Evolutionary conservation across 2,113 vertebrate genomes (phyloP), one percentile per base, ranked within the genome.

Genomic region (Corythoichthys haematopterus): DNA sequence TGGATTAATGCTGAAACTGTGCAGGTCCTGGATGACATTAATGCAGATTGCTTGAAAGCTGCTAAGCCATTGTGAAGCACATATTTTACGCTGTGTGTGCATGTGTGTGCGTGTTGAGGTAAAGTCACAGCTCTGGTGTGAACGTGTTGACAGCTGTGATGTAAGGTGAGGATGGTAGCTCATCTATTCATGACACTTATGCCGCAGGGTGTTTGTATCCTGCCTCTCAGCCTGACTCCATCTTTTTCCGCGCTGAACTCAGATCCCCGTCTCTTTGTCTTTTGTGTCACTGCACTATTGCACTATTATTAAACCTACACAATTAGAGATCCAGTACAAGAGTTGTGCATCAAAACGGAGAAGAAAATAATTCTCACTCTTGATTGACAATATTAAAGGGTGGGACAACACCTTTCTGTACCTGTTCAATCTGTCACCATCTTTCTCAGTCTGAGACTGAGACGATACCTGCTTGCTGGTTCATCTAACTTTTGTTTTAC

Each of bases 81-180:
- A 46, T 33, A 13, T 38, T 48, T 11, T 45, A 51, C 35, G n/a
- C 28, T n/a, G 47, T 58, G 68, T 56, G 73, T 53, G 72, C 46
- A 5, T 37, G 48, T 40, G 74, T 40, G 69, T 37, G 60, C 11
- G 53, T 6, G 73, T 55, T 20, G 20, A 63, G 81, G 76, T 80
- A 79, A 81, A 85, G 82, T 85, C 84, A 66, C 64, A 36, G 71
- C 69, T 81, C 82, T 85, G 75, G 75, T 83, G 82, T 84, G 80
- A 84, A 76, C 80, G 74, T 80, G 81, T 72, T 82, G 85, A 85
- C 85, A 83, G 85, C 84, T 76, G 80, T 80, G 82, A 79, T 79
- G 84, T 37, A 69, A 86, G 79, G 84, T 84, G 82, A 77, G 62
- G 75, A 86, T 76, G 75, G 79, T 74, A 79, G 82, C 84, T 88